Evolutionary conservation across 2,888 invertebrate species (phyloP), one percentile per base, ranked within the genome.

Genomic region (Drosophila mimica): DNA sequence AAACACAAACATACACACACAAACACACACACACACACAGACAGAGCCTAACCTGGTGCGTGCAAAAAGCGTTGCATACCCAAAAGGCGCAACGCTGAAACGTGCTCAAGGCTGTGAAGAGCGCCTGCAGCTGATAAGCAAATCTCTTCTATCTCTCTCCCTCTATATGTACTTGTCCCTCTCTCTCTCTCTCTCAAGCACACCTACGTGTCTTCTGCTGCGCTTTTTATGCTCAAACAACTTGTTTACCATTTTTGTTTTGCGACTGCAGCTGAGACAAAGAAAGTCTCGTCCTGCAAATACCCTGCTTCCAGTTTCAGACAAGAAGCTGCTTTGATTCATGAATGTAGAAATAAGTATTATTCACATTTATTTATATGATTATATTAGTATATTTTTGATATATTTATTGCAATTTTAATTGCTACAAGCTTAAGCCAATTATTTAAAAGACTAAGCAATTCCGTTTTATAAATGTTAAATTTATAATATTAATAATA

Each of bases 31-130:
- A 60, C 49, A 5, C 51, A 40, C 11, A 15, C 59, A 36, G n/a
- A 20, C 61, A 58, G 43, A 63, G 64, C 65, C 70, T 70, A 59
- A 49, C 43, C 43, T 56, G 34, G 28, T 54, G 54, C 51, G 57
- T 64, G 70, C 51, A 63, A 83, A 78, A 83, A 73, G 52, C 61
- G 59, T 79, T 79, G 76, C 79, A 78, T 81, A 74, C 40, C 76
- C 63, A 57, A 66, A 48, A 69, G 76, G 78, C 77, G 76, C 69
- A 40, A 17, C 33, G 49, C 25, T 8, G 3, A 64, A 52, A 76
- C 88, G 82, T 88, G 86, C 84, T 82, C 63, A 79, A 86, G 82
- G 59, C 86, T 65, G 51, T 40, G 34, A 13, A 38, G 51, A 51
- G 40, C n/a, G n/a, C 36, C 48, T 66, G 70, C 51, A 64, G 70